Evolutionary conservation across 2,888 invertebrate species (phyloP), one percentile per base, ranked within the genome.

Genomic region (Amiota communis): DNA sequence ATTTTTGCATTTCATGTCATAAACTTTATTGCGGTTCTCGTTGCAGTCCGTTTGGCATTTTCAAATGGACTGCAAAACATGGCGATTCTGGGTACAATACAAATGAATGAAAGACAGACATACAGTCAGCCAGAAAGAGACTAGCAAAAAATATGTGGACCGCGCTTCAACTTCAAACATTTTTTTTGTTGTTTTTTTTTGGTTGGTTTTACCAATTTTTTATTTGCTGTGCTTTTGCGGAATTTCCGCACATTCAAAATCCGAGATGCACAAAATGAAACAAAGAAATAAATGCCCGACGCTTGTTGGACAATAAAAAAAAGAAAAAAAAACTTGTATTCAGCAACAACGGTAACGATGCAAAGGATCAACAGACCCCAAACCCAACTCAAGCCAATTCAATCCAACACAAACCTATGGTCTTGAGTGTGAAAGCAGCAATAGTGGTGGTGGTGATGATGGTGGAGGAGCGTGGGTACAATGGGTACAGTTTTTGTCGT

Each of bases 1-100:
- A 36, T 63, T 56, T 57, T 70, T 57, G 57, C 70, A 70, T 70
- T 70, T 53, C 68, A 68, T 68, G 51, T 70, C 70, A 70, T 70
- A 70, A 70, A 70, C 57, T 70, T 70, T 70, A 57, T 70, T 70
- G 70, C 20, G 70, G 57, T 47, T 15, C 36, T 36, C 63, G 63
- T 63, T 63, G 63, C 63, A 63, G 63, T 63, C 46, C 63, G 63
- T 63, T 63, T 63, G 63, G 36, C 63, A 63, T 36, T 9, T 63
- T 36, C 63, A 63, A 63, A 63, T 63, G 63, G 63, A 63, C 63
- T 63, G 63, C 17, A 63, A 59, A 59, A 59, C 59, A 59, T 59
- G 59, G 36, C 8, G 6, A 36, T 36, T 36, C 36, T 36, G 4
- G 36, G 36, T 36, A 36, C 36, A 36, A 36, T 36, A 6, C 36